Percentiles rank a stretch among this genome's conserved stretches.
phyloP scores from a whole-genome alignment of 2,888 invertebrate species.

The Calliopum simillimum region DNA sequence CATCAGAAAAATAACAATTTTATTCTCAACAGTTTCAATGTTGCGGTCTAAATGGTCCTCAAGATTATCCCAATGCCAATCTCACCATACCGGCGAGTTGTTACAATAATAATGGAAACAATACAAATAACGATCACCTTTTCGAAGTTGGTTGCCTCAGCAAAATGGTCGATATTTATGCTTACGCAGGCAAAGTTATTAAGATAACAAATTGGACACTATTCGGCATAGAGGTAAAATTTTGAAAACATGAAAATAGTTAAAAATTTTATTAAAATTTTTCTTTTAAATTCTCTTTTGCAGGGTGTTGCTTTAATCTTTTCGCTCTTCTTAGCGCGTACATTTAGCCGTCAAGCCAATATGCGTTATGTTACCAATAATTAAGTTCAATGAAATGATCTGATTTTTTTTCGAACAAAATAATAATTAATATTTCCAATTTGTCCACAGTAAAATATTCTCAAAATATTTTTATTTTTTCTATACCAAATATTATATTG shows the following conservation, averaged over 20 bases:
- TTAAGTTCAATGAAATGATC: no score
- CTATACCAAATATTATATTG: no score
- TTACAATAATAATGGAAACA: not conserved
- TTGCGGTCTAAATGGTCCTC: slow-evolving; percentile 31
- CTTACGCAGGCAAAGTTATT: not conserved
- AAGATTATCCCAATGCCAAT: slow-evolving; percentile 25
- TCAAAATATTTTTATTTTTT: no score
- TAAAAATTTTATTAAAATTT: not conserved
- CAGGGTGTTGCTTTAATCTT: not conserved
- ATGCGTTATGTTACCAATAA: not conserved
- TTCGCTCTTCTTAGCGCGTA: not conserved
- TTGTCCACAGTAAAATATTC: no score
- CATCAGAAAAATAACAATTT: not conserved
- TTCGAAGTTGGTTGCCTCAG: not conserved
- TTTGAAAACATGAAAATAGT: not conserved
- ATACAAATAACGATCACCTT: not conserved
- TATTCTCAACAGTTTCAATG: slow-evolving; percentile 29
- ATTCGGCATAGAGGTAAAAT: not conserved
- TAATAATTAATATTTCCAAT: no score
- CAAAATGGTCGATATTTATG: not conserved
- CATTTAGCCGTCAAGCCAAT: not conserved
- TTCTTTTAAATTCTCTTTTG: not conserved
- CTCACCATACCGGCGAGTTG: slow-evolving; percentile 32
- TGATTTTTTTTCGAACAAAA: not conserved
- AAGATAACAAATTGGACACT: not conserved